Conservation (phyloP, 2,888 invertebrate species). For the Lochmaea capreae region DNA sequence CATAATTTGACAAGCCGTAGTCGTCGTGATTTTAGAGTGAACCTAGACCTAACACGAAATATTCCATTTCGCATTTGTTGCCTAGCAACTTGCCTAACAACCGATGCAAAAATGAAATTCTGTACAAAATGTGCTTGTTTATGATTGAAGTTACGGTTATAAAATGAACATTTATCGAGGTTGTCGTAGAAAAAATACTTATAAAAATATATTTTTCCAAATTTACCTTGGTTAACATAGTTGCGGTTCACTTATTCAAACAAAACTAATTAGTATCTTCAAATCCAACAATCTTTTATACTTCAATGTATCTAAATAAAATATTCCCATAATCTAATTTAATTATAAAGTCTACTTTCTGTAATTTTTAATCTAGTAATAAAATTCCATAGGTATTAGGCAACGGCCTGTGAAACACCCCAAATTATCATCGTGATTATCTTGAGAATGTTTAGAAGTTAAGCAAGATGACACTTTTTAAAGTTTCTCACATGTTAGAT, state of each 20-base stretch:
- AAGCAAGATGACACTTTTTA: constrained; percentile 23
- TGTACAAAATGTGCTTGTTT: no score
- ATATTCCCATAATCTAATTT: constrained; percentile 28
- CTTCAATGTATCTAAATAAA: constrained; percentile 16
- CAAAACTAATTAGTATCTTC: constrained; percentile 24
- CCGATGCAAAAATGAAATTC: no score
- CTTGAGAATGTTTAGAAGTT: constrained; percentile 21
- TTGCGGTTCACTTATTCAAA: constrained; percentile 12
- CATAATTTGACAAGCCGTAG: no score
- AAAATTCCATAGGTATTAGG: constrained; percentile 17
- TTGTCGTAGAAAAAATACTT: no score
- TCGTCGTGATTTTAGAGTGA: no score
- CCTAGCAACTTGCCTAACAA: no score
- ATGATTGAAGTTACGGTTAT: no score
- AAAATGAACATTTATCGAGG: no score
- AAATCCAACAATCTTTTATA: constrained; percentile 27
- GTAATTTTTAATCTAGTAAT: constrained; percentile 28
- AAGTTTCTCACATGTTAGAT: constrained; percentile 22
- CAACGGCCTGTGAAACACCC: constrained; percentile 12
- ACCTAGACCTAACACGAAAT: no score
- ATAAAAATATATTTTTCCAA: no score
- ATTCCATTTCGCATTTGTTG: no score
- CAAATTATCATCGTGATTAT: not conserved
- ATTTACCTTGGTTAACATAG: constrained; percentile 25
- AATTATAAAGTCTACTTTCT: constrained; percentile 20